phyloP scores from a whole-genome alignment of 1,140 invertebrate genomes.

The Dinoponera quadriceps region DNA sequence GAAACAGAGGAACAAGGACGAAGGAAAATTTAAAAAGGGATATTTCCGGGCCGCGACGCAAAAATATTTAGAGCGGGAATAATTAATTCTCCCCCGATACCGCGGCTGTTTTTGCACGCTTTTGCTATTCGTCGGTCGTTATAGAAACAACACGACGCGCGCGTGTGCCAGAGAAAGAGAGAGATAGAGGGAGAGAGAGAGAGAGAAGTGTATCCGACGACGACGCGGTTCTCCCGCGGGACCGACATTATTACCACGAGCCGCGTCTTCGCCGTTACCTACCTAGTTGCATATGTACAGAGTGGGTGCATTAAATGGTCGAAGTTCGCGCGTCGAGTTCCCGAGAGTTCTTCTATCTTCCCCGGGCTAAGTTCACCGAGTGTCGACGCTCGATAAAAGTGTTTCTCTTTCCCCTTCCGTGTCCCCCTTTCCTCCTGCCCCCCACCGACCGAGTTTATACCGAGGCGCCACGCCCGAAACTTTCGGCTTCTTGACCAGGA shows the following conservation, averaged over 20 bases:
- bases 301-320: conserved; percentile 76
- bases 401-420: conserved; percentile 81
- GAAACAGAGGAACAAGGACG: too few species aligned
- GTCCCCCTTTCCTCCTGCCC: not conserved
- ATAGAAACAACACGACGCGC: conserved; percentile 32
- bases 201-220: conserved; percentile 18
- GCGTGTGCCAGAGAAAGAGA: too few species aligned
- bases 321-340: conserved; percentile 77
- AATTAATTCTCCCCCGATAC: conserved; percentile 43
- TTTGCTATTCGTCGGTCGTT: conserved; percentile 24
- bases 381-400: conserved; percentile 82
- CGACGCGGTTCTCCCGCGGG: conserved; percentile 33
- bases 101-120: conserved; percentile 39
- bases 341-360: conserved; percentile 77
- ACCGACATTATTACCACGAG: conserved; percentile 51
- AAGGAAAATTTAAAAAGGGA: not conserved
- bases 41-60: not conserved
- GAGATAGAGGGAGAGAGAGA: too few species aligned
- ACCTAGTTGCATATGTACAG: conserved; percentile 64
- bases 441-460: conserved; percentile 61
- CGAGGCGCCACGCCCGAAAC: conserved; percentile 66
- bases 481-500: conserved; percentile 66
- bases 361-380: conserved; percentile 77
- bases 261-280: conserved; percentile 37
- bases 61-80: conserved; percentile 42